phyloP scores from a whole-genome alignment of 1,140 invertebrate genomes.

The Venustaconcha ellipsiformis region DNA sequence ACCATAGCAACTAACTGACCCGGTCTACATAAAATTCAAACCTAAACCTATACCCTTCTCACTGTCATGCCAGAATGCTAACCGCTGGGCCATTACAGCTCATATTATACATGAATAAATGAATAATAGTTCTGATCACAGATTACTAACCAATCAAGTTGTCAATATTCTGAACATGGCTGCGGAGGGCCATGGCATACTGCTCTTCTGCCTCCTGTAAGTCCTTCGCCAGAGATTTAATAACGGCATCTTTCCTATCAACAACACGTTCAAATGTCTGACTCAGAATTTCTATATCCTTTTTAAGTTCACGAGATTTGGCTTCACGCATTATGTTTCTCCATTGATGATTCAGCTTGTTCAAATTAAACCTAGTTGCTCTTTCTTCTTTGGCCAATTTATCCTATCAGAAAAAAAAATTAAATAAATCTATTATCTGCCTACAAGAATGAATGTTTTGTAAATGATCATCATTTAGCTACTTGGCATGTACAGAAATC shows the following conservation, averaged over 20 bases:
- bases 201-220: slow-evolving; percentile 69
- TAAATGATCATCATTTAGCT: neutral
- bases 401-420: slow-evolving; percentile 47
- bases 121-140: neutral
- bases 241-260: slow-evolving; percentile 69
- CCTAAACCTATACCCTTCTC: no score
- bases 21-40: no score
- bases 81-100: neutral
- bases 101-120: neutral
- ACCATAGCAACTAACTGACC: no score
- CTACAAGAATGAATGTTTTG: no score
- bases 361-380: slow-evolving; percentile 64
- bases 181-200: slow-evolving; percentile 67
- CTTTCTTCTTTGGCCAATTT: slow-evolving; percentile 69
- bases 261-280: slow-evolving; percentile 71
- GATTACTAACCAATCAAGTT: slow-evolving; percentile 60
- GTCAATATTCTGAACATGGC: slow-evolving; percentile 68
- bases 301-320: slow-evolving; percentile 89
- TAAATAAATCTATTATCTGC: slow-evolving; percentile 4
- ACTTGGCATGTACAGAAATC: no score
- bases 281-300: slow-evolving; percentile 77
- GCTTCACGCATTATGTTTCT: slow-evolving; percentile 68
- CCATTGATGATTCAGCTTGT: slow-evolving; percentile 70
- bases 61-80: no score
- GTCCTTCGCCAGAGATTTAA: slow-evolving; percentile 67